A percentile compares a stretch with the other conserved stretches of the same genome.
Conservation (phyloP, 2,888 invertebrate genomes). For the Andrena chrysosceles region DNA sequence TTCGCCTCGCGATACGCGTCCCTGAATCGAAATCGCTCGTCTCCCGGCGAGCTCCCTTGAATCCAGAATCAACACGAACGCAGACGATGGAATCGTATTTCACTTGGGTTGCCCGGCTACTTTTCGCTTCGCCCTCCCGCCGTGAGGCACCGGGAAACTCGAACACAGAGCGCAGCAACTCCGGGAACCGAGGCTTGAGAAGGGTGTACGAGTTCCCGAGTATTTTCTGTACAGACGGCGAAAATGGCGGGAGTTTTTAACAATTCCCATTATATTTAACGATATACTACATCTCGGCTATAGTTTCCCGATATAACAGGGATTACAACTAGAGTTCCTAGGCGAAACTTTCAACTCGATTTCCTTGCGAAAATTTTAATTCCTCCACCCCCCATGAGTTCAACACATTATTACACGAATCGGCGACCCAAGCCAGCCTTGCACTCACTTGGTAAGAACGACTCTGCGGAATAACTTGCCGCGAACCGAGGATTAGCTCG, state of each 20-base stretch:
- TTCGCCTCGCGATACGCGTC: background rate
- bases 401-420: no score
- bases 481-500: no score
- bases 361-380: no score
- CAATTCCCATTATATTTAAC: constrained; percentile 21
- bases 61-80: constrained; percentile 32
- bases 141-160: background rate
- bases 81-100: constrained; percentile 53
- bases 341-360: no score
- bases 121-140: constrained; percentile 49
- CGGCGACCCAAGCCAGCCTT: no score
- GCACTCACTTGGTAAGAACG: no score
- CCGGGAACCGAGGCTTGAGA: no score
- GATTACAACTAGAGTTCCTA: no score
- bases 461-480: no score
- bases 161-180: background rate
- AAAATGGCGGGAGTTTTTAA: background rate
- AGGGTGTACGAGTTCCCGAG: no score
- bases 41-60: background rate
- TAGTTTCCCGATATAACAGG: constrained; percentile 1
- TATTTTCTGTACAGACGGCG: no score
- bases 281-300: background rate
- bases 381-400: no score
- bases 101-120: constrained; percentile 45
- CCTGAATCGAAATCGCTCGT: background rate